Evolutionary conservation across 2,113 vertebrate genomes (phyloP), one percentile per base, ranked within the genome.

Genomic region (Tragulus kanchil): DNA sequence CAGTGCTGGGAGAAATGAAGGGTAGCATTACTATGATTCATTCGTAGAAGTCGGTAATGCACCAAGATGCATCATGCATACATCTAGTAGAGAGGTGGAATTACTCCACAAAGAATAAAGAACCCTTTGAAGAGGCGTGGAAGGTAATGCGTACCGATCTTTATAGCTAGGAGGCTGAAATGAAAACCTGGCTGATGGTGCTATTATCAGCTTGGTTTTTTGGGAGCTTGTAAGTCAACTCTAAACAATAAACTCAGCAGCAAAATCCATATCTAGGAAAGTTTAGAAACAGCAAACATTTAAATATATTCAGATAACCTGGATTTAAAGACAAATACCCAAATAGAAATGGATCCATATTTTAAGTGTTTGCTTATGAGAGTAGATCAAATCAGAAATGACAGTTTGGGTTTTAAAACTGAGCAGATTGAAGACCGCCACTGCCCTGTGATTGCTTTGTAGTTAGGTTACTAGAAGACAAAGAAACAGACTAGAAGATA

Each of bases 21-120:
- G 92, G 96, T 97, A 98, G 52, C 81, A 91, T 98, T 98, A 94
- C 83, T 84, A 88, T 98, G 98, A 98, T 98, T 98, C 95, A 98
- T 98, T 98, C 92, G 83, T 96, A 96, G 91, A 48, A 54, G 83
- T 81, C 85, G 85, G 56, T 97, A 98, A 98, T 95, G 67, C 93
- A 95, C 85, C 59, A 89, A 97, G 95, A 98, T 96, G 85, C 88
- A 98, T 98, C 95, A 84, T 50, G 85, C 97, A 79, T 95, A 87
- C 94, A 98, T 98, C 97, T 97, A 83, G 97, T 98, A 90, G 86
- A 92, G 95, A 71, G 65, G 87, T 61, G 52, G 90, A 98, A 97
- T 98, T 97, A 94, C 85, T 96, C 94, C 93, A 71, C 0, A 25
- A 10, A 97, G 97, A 97, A 90, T 95, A 95, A 87, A 96, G 97